These are phyloP conservation scores for Scaptomyza pallida DNA, from an alignment of 1,140 invertebrate genomes.

Conservation along the genomic window DNA sequence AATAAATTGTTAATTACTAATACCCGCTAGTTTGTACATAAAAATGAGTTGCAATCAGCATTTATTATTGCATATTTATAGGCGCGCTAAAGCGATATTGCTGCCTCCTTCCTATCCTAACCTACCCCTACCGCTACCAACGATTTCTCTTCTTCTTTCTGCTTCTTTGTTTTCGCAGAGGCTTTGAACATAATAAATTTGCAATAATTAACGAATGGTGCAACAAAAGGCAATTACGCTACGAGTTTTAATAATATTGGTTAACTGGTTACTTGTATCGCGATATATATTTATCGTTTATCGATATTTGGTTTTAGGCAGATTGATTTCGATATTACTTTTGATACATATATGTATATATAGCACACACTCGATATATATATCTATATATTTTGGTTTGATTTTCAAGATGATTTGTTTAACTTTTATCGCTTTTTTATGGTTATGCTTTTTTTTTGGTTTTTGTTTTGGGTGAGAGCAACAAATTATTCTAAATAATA, in stretches of 20 bases:
- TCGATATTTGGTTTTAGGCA: slow-evolving; percentile 7
- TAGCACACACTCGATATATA: not conserved
- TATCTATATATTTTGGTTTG: too few species aligned
- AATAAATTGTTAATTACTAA: slow-evolving; percentile 69
- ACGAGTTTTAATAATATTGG: slow-evolving; percentile 23
- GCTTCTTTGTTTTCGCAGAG: not conserved
- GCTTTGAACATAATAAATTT: slow-evolving; percentile 7
- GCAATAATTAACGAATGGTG: slow-evolving; percentile 27
- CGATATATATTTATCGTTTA: not conserved
- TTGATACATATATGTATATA: slow-evolving; percentile 1
- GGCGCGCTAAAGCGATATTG: slow-evolving; percentile 4
- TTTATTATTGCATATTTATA: slow-evolving; percentile 68
- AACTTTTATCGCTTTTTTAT: not conserved
- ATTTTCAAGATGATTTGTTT: not conserved
- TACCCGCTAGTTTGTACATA: slow-evolving; percentile 75
- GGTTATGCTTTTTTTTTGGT: not conserved
- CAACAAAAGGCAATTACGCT: slow-evolving; percentile 45
- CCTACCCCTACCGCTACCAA: too few species aligned
- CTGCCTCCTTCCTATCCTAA: not conserved
- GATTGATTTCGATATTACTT: not conserved
- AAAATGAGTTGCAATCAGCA: slow-evolving; percentile 77
- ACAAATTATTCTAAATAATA: slow-evolving; percentile 57
- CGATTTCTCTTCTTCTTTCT: too few species aligned
- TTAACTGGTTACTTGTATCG: slow-evolving; percentile 15
- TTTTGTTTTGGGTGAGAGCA: slow-evolving; percentile 39